Evolutionary conservation across 2,113 vertebrate genomes (phyloP).

Genomic region (Proteles cristata): DNA sequence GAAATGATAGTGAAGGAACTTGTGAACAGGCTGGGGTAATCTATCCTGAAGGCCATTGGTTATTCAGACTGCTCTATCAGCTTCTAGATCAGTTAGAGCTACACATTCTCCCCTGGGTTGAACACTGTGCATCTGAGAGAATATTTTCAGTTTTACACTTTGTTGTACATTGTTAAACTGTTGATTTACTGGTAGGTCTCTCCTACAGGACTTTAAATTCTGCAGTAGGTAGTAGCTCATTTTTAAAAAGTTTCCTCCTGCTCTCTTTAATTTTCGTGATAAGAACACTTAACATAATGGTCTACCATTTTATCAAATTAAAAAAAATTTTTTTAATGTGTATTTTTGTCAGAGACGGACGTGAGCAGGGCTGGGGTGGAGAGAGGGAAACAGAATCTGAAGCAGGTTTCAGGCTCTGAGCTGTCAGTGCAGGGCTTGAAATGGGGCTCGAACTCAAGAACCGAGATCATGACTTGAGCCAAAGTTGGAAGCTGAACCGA

Average conservation of each 20-base stretch:
- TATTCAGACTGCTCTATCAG: neutral
- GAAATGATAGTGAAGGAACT: neutral
- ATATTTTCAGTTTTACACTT: neutral
- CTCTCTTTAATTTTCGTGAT: neutral
- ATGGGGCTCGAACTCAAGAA: no score
- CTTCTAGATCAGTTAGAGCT: constrained; percentile 1
- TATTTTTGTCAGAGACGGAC: no score
- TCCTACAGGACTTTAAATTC: neutral
- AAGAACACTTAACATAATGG: neutral
- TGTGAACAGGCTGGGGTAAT: neutral
- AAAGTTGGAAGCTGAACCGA: no score
- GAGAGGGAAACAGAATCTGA: no score
- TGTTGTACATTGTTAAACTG: constrained; percentile 12
- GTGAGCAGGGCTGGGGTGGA: no score
- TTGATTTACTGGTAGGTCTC: constrained; percentile 20
- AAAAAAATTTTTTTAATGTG: no score
- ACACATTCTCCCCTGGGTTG: neutral
- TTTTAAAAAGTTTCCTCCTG: neutral
- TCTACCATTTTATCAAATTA: neutral
- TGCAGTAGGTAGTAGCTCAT: neutral
- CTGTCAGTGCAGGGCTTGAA: no score
- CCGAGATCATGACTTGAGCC: no score
- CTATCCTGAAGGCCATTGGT: neutral
- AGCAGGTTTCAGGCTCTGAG: no score
- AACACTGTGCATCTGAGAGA: neutral